Percentiles rank a stretch among this genome's conserved stretches.
These are phyloP conservation scores for Colletes gigas DNA, from an alignment of 1,140 invertebrate species.

Conservation along the genomic window DNA sequence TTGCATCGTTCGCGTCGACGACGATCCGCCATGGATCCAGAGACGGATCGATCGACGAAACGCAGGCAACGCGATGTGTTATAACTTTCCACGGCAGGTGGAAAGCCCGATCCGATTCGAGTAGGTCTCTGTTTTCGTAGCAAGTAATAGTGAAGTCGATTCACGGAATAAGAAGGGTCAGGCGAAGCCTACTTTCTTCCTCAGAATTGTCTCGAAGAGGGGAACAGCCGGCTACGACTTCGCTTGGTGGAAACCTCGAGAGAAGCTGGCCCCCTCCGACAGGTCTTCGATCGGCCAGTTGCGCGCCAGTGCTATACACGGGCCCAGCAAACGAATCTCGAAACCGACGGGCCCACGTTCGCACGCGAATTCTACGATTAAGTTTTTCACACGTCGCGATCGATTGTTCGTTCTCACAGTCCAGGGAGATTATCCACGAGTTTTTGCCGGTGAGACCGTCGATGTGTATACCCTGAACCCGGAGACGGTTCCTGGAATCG, in stretches of 20 bases:
- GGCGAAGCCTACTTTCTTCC: constrained; percentile 73
- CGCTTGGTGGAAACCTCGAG: constrained; percentile 24
- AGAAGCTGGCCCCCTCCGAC: constrained; percentile 14
- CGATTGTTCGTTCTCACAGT: not conserved
- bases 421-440: not conserved
- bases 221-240: constrained; percentile 12
- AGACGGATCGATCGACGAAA: not conserved
- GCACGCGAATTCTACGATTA: constrained; percentile 2
- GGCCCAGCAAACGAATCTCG: constrained; percentile 45
- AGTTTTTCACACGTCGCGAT: not conserved
- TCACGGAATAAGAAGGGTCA: constrained; percentile 64
- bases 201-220: constrained; percentile 50
- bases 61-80: constrained; percentile 14
- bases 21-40: not conserved
- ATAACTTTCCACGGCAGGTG: constrained; percentile 62
- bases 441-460: not conserved
- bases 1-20: no score
- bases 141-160: constrained; percentile 66
- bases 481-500: no score
- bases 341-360: constrained; percentile 6
- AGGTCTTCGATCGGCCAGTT: constrained; percentile 44
- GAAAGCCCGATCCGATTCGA: constrained; percentile 53
- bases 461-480: no score
- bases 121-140: constrained; percentile 37
- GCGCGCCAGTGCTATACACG: constrained; percentile 31